These are phyloP conservation scores for Sparidentex hasta DNA, from an alignment of 2,797 vertebrate genomes.

Conservation along the genomic window DNA sequence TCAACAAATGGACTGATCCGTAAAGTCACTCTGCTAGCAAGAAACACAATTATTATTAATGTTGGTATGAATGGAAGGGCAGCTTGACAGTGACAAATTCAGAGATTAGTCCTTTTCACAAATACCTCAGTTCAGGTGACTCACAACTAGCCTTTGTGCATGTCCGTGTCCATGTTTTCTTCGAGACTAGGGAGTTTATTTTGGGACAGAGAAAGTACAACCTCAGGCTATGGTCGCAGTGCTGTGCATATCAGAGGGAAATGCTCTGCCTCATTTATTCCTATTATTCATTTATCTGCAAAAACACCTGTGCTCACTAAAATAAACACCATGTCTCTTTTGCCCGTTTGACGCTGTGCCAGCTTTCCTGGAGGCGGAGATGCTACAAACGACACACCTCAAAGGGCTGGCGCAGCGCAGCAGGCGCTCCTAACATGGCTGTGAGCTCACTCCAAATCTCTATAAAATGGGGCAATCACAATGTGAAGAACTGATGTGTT, in stretches of 20 bases:
- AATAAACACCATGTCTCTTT: constrained; percentile 47
- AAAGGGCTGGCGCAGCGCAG: constrained; percentile 46
- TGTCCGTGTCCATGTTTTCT: constrained; percentile 3
- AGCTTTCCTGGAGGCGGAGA: constrained; percentile 57
- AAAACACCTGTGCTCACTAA: constrained; percentile 54
- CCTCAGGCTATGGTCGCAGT: constrained; percentile 33
- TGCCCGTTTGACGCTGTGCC: constrained; percentile 45
- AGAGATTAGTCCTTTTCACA: not conserved
- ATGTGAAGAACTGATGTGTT: constrained; percentile 18
- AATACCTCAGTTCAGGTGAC: not conserved
- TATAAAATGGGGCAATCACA: constrained; percentile 39
- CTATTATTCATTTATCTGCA: constrained; percentile 55
- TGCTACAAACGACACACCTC: constrained; percentile 48
- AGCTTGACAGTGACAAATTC: not conserved
- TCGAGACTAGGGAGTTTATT: constrained; percentile 14
- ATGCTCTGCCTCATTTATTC: constrained; percentile 48
- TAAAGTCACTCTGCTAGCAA: not conserved
- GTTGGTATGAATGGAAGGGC: not conserved
- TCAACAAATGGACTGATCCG: not conserved
- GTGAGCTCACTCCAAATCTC: constrained; percentile 46
- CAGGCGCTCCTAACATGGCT: constrained; percentile 31
- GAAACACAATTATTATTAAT: not conserved
- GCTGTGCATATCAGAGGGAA: constrained; percentile 22
- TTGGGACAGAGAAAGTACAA: constrained; percentile 7
- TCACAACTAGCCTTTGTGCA: not conserved